These are phyloP conservation scores for Alloplasta piceator DNA, from an alignment of 2,888 invertebrate genomes.

Conservation along the genomic window DNA sequence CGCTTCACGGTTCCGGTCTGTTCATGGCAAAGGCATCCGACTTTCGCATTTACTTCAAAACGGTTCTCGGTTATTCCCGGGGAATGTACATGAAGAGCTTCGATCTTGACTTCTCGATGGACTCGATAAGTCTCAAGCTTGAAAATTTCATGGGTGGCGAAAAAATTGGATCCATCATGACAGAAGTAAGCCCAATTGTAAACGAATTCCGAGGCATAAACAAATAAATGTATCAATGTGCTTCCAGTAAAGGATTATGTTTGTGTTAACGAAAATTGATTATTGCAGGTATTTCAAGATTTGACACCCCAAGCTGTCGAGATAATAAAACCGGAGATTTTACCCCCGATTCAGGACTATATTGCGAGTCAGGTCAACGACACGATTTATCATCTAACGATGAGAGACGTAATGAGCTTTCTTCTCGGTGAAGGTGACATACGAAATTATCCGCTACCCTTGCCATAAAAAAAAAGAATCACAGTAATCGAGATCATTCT, in stretches of 20 bases:
- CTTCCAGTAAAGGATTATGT: background rate
- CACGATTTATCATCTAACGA: constrained; percentile 77
- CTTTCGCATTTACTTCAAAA: constrained; percentile 75
- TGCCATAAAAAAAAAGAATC: constrained; percentile 43
- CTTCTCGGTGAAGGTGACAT: constrained; percentile 75
- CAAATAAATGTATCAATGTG: background rate
- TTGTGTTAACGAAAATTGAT: constrained; percentile 16
- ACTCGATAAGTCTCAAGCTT: constrained; percentile 69
- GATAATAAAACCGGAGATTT: constrained; percentile 78
- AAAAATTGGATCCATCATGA: constrained; percentile 73
- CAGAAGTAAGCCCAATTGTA: constrained; percentile 69
- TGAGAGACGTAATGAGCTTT: constrained; percentile 76
- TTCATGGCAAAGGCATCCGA: constrained; percentile 73
- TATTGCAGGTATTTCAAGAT: constrained; percentile 75
- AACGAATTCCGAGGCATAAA: background rate
- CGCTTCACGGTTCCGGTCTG: constrained; percentile 73
- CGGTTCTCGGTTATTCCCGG: constrained; percentile 76
- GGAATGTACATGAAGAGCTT: constrained; percentile 79
- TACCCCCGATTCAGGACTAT: constrained; percentile 77
- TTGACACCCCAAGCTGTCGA: constrained; percentile 77
- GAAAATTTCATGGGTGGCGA: constrained; percentile 78
- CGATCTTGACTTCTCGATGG: constrained; percentile 77
- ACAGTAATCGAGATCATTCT: background rate
- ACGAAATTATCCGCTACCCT: constrained; percentile 68
- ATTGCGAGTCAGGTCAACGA: constrained; percentile 75